phyloP scores from a whole-genome alignment of 2,113 vertebrate genomes.

The Cryptomyrus ogoouensis region DNA sequence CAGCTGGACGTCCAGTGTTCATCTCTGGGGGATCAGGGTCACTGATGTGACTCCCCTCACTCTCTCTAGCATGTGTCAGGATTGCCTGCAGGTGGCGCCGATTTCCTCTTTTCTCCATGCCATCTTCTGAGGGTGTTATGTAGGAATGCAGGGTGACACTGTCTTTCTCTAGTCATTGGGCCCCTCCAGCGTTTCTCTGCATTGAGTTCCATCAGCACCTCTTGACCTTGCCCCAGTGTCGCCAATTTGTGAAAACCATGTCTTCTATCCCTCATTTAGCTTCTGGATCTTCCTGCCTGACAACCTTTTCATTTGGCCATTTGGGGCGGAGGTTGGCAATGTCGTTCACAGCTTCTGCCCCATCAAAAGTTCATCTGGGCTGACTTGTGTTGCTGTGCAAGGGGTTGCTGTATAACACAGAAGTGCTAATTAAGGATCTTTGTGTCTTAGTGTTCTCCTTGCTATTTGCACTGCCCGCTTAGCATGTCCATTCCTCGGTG shows the following conservation, averaged over 20 bases:
- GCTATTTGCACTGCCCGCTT: background rate
- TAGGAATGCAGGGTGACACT: background rate
- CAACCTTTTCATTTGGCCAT: background rate
- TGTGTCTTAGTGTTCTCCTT: background rate
- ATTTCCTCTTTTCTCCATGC: background rate
- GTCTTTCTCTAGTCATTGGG: background rate
- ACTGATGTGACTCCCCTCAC: background rate
- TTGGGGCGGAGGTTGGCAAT: background rate
- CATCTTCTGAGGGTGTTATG: background rate
- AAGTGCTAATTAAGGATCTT: background rate
- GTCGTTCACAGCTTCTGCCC: background rate
- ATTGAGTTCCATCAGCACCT: background rate
- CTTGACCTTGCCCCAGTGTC: background rate
- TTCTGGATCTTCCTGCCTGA: background rate
- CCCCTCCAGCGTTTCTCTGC: background rate
- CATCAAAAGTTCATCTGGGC: background rate
- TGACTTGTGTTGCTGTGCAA: background rate
- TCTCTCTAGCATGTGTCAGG: background rate
- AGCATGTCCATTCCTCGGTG: background rate
- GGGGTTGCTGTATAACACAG: background rate
- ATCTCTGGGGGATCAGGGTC: background rate
- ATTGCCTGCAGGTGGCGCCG: background rate
- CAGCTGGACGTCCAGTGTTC: background rate
- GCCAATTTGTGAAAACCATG: background rate
- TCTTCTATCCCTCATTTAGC: background rate